phyloP scores from a whole-genome alignment of 23 tunicate genomes.

The Styela clava region DNA sequence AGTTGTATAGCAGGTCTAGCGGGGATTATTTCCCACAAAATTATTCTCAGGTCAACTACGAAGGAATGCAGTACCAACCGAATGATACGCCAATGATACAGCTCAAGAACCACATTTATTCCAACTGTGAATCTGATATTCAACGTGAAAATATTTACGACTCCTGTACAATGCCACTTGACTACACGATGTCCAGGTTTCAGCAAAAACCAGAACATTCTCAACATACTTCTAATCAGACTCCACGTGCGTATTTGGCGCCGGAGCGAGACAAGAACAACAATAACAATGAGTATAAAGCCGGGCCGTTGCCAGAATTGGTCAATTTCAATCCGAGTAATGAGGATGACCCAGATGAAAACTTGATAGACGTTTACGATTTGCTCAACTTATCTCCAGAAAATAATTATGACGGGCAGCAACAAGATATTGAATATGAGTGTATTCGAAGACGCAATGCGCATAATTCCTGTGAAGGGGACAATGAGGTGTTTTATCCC shows the following conservation, averaged over 20 bases:
- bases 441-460: neutral
- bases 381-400: conserved; percentile 18
- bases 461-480: neutral
- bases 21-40: neutral
- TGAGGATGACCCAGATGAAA: neutral
- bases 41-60: neutral
- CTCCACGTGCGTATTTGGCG: neutral
- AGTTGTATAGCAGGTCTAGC: neutral
- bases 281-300: neutral
- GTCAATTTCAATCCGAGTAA: neutral
- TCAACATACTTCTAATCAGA: neutral
- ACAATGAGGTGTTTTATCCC: neutral
- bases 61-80: neutral
- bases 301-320: neutral
- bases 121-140: neutral
- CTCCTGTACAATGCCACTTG: neutral
- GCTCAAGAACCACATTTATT: conserved; percentile 8
- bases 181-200: neutral
- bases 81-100: conserved; percentile 27
- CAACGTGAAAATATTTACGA: neutral
- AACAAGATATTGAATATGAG: neutral
- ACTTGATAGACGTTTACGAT: conserved; percentile 32
- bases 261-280: neutral
- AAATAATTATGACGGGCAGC: neutral
- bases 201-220: neutral